Base-by-base conservation (phyloP, 2,888 invertebrate genomes). In the Tetragnatha montana region DNA sequence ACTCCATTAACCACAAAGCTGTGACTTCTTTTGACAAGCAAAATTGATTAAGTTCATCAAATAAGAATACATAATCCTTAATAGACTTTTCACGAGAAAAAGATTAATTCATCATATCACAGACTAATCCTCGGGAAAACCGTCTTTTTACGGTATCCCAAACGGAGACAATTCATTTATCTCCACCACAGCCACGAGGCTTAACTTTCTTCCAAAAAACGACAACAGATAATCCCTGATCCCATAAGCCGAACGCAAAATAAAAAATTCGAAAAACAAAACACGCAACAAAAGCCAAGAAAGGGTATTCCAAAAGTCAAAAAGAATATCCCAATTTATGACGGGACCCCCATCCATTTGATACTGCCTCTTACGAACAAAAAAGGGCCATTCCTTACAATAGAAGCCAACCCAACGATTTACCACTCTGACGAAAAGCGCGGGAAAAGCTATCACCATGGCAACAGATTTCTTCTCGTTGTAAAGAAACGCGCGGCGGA, bases 381-480 rank as follows among this genome's bases (percentile, higher is more conserved):
- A 68, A 35, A 81, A 49, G 8, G 19, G 60, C 35, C 35, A 35
- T 35, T 35, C 35, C n/a, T n/a, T n/a, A n/a, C n/a, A n/a, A n/a
- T n/a, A n/a, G n/a, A 51, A 68, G 69, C 47, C 47, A 74, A 75
- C 68, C 49, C 8, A 70, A 78, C 85, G 85, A 85, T 79, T 84
- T 85, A 79, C 71, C 85, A 79, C 70, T 51, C 60, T 70, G 17
- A 84, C 76, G 84, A 79, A 60, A 79, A 85, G 79, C 50, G 69
- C 71, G 78, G 35, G 35, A 35, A 35, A 71, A 79, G 21, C 69
- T 35, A 79, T 85, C 60, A 70, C 71, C 73, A 85, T 85, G 78
- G 69, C 79, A 85, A 85, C 85, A 71, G 79, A 85, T 78, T 85
- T 85, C 85, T 79, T 85, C 79, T 70, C 85, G 85, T 35, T 47